A percentile compares a stretch with the other conserved stretches of the same genome.
These are phyloP conservation scores for Plestiodon gilberti DNA, from an alignment of 2,113 vertebrate species.

Conservation along the genomic window DNA sequence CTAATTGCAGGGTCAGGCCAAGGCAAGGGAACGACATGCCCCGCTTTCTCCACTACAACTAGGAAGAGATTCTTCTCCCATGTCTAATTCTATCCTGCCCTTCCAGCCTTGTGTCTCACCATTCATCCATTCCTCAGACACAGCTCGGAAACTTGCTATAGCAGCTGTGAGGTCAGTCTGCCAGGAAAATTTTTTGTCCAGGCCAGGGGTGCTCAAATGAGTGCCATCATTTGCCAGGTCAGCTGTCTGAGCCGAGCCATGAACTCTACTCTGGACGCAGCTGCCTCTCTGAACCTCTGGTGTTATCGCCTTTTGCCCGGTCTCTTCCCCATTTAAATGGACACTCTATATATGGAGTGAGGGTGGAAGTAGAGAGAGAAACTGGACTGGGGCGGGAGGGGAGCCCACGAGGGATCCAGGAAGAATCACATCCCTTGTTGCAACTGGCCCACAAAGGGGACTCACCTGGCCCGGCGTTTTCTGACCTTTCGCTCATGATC, in stretches of 20 bases:
- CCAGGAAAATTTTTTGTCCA: neutral
- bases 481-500: slow-evolving; percentile 77
- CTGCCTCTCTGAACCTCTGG: neutral
- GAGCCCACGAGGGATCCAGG: too few species aligned
- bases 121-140: neutral
- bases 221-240: neutral
- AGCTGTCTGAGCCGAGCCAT: too few species aligned
- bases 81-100: neutral
- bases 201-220: neutral
- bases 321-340: neutral
- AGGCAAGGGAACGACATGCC: too few species aligned
- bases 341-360: neutral
- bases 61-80: neutral
- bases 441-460: neutral
- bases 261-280: neutral
- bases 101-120: neutral
- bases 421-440: too few species aligned
- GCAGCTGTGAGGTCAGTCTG: neutral
- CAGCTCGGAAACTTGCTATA: neutral
- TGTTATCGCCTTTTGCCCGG: too few species aligned
- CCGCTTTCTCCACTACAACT: neutral
- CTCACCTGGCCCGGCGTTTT: slow-evolving; percentile 79
- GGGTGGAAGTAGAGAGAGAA: too few species aligned
- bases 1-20: too few species aligned
- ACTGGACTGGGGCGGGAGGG: too few species aligned